Evolutionary conservation across 1,140 invertebrate genomes (phyloP), one percentile per base, ranked within the genome.

Genomic region (Radopholus similis): DNA sequence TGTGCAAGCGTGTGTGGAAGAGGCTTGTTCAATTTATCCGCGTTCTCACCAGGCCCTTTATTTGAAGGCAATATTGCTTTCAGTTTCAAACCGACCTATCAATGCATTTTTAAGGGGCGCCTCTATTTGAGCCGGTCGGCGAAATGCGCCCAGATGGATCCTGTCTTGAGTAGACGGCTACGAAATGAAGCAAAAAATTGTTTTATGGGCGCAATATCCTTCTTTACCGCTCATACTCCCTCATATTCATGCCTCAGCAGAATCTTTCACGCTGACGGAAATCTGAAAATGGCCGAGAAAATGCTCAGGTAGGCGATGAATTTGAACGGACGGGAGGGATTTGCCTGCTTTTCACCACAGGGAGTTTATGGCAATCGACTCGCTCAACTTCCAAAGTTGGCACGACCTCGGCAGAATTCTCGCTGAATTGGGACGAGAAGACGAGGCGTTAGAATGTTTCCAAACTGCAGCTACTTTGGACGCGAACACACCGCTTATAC

Each of bases 11-110:
- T 83, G 81, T 51, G 77, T 81, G 13, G 81, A 81, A 55, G 78
- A 82, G 68, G 79, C 78, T 3, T 77, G 73, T 34, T 57, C 49
- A 21, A 51, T 77, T 38, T 82, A 81, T 47, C 81, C 81, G 15
- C 69, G 77, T 38, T 81, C 80, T 9, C 68, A 79, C 51, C 81
- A 82, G 38, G 81, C 77, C 21, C 59, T 82, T 53, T 82, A 81
- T 59, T 62, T 82, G 18, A 82, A 80, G 71, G 76, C 74, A 8
- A 13, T 15, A 57, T 73, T 37, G 15, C 30, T 70, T 18, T 67
- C n/a, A n/a, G n/a, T n/a, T n/a, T n/a, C n/a, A n/a, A n/a, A n/a
- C n/a, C n/a, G n/a, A n/a, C n/a, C n/a, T n/a, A n/a, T n/a, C n/a
- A n/a, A n/a, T n/a, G n/a, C n/a, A n/a, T 70, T 74, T 38, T 69